These are phyloP conservation scores for Subacronicta megacephala DNA, from an alignment of 2,888 invertebrate species.

Conservation along the genomic window DNA sequence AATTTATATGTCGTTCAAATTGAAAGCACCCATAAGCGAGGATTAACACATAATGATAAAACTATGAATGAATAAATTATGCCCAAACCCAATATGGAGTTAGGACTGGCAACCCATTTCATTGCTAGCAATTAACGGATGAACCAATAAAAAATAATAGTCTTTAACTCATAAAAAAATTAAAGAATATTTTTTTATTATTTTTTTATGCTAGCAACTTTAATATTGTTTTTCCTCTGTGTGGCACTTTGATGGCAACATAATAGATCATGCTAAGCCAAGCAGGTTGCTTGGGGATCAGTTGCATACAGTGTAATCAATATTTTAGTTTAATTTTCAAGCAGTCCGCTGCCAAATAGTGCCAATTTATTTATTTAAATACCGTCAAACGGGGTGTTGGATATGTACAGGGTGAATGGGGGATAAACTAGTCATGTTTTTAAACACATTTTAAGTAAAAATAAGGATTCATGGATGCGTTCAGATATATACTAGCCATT, in stretches of 20 bases:
- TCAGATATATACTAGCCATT: no score
- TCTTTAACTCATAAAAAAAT: no score
- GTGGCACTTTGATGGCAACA: conserved; percentile 74
- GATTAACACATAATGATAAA: neutral
- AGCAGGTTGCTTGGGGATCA: conserved; percentile 62
- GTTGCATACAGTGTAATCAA: conserved; percentile 51
- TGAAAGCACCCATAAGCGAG: conserved; percentile 16
- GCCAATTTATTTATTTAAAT: conserved; percentile 33
- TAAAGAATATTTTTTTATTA: no score
- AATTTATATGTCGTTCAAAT: conserved; percentile 26
- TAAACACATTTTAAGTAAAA: no score
- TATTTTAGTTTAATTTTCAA: conserved; percentile 25
- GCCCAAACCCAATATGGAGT: conserved; percentile 27
- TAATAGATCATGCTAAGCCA: conserved; percentile 66
- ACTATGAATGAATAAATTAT: conserved; percentile 4
- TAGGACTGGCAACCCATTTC: conserved; percentile 75
- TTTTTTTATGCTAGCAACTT: conserved; percentile 72
- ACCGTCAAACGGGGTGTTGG: neutral
- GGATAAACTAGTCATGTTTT: no score
- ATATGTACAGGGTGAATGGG: neutral
- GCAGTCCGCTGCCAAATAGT: conserved; percentile 46
- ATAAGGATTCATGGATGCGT: no score
- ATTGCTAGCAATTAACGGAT: conserved; percentile 71
- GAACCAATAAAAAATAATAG: no score
- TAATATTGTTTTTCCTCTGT: conserved; percentile 57